These are phyloP conservation scores for Rhyacichthys aspro DNA, from an alignment of 2,797 vertebrate species.

Conservation along the genomic window DNA sequence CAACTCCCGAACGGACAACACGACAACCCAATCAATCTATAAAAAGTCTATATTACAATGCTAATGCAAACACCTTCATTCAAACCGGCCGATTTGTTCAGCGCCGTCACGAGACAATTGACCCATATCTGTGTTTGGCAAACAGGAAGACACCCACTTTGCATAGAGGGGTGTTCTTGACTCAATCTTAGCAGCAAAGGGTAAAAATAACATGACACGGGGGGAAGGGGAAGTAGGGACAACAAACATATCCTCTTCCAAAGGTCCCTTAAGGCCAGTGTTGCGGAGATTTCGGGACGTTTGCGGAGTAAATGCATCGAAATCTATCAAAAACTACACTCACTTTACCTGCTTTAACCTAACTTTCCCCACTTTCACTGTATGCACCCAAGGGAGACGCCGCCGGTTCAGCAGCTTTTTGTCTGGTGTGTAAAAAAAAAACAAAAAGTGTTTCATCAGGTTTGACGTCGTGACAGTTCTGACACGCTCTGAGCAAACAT, in stretches of 20 bases:
- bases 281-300: not conserved
- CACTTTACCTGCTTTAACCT: not conserved
- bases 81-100: conserved; percentile 34
- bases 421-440: no score
- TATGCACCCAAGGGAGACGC: not conserved
- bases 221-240: not conserved
- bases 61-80: conserved; percentile 45
- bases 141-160: conserved; percentile 69
- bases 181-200: conserved; percentile 19
- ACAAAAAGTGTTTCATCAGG: not conserved
- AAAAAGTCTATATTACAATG: conserved; percentile 39
- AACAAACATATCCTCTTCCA: conserved; percentile 21
- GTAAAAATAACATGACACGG: conserved; percentile 32
- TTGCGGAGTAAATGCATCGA: not conserved
- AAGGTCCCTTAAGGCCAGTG: not conserved
- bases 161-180: conserved; percentile 51
- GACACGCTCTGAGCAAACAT: conserved; percentile 24
- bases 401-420: not conserved
- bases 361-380: conserved; percentile 39
- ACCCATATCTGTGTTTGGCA: conserved; percentile 57
- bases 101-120: conserved; percentile 53
- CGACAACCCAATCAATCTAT: conserved; percentile 26
- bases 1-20: conserved; percentile 15
- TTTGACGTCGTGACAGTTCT: conserved; percentile 22
- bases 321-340: not conserved